Evolutionary conservation across 2,888 invertebrate species (phyloP).

Genomic region (Standfussiana lucernea): DNA sequence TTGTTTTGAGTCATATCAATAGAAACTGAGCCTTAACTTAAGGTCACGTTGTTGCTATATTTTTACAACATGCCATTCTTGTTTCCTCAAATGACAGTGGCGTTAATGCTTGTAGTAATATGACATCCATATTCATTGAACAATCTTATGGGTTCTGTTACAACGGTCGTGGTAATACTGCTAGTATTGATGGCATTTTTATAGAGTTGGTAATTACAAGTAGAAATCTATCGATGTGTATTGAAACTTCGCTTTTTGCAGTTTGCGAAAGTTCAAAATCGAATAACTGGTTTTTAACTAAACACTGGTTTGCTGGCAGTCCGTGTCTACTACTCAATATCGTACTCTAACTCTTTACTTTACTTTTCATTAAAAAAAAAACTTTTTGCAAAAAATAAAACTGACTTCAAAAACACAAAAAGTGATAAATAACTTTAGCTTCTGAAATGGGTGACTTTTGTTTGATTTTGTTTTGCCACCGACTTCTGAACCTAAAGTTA

Average conservation of each 20-base stretch:
- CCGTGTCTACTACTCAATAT: neutral
- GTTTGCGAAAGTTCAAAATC: neutral
- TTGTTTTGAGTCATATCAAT: constrained; percentile 21
- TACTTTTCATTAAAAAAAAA: neutral
- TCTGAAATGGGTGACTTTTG: no score
- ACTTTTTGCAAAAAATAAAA: no score
- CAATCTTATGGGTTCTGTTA: constrained; percentile 17
- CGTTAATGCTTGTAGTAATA: constrained; percentile 6
- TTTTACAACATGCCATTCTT: constrained; percentile 19
- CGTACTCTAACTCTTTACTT: neutral
- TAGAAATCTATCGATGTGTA: neutral
- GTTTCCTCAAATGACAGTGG: constrained; percentile 3
- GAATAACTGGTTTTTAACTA: neutral
- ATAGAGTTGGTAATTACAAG: neutral
- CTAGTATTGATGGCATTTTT: constrained; percentile 23
- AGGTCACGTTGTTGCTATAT: constrained; percentile 21
- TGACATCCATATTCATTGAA: constrained; percentile 50
- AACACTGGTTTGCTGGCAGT: neutral
- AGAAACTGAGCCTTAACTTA: constrained; percentile 17
- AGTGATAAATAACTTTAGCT: no score
- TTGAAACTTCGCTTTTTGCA: neutral
- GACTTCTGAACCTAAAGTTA: no score
- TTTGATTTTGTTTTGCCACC: no score
- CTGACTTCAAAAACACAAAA: no score
- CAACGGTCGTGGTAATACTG: constrained; percentile 21